Base-by-base conservation (phyloP, 2,888 invertebrate genomes). In the Tinea semifulvella region DNA sequence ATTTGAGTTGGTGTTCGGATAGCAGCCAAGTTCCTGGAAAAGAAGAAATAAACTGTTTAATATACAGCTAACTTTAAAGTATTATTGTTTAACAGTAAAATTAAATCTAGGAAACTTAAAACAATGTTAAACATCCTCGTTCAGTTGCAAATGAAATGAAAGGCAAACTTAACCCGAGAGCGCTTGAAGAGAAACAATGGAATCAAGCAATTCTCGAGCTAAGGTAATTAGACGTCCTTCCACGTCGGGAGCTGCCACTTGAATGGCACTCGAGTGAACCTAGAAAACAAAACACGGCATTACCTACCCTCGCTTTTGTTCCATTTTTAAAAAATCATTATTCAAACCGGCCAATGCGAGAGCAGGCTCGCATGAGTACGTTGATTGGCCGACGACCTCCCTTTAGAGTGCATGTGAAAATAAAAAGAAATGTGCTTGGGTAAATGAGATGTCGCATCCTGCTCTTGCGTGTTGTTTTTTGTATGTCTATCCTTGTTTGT, bases 301-400 rank as follows among this genome's bases (percentile, higher is more conserved):
- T 77, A 76, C 43, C 77, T 75, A 76, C 79, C 79, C 77, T 71
- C 68, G 56, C 72, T 69, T 73, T 77, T 76, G 72, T 74, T 75
- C 64, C 58, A 61, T 65, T 66, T 72, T 70, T 67, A 22, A 17
- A 8, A 40, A 40, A 22, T 40, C 40, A 22, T 40, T 40, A 40
- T 40, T 40, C 22, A 22, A 40, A 22, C 22, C 40, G 22, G 22
- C 40, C 40, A 40, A 40, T 40, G 22, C 20, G 40, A 22, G 64
- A 67, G 68, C 74, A 64, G 65, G 70, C 60, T 64, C 64, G 62
- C 65, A 58, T 65, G 66, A 63, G 69, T 68, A 66, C 75, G 77
- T 76, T 79, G 79, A 80, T 80, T 80, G 80, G 80, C 79, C 75
- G 75, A 72, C 75, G 68, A 75, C 76, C 75, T 76, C 66, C 63